Evolutionary conservation across 2,113 vertebrate species (phyloP), one percentile per base, ranked within the genome.

Genomic region (Vulpes lagopus): DNA sequence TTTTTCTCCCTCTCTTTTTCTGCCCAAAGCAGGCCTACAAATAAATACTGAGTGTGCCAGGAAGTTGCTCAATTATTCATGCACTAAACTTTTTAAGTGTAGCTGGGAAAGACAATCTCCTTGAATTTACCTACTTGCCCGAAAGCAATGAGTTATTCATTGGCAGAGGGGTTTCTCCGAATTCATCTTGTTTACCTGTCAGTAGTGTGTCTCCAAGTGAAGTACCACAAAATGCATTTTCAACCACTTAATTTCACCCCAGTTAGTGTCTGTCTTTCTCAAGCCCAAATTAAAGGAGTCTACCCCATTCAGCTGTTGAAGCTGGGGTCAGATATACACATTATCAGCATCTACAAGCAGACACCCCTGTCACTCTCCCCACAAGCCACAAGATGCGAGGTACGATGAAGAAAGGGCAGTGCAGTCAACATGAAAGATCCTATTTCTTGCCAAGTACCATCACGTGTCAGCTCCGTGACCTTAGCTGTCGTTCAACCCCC

Each of bases 31-130:
- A 93, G 82, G 78, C 96, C 97, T 97, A 97, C 94, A 98, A 97
- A 98, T 98, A 98, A 98, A 98, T 96, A 98, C 84, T 91, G 98
- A 98, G 96, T 88, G 71, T 94, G 96, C 94, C 96, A 97, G 97
- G 97, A 96, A 94, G 96, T 94, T 96, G 85, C 43, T 98, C 98
- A 98, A 98, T 98, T 98, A 98, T 98, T 98, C 98, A 98, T 98
- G 93, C 57, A 84, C 97, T 98, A 32, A 96, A 97, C 84, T 96
- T 95, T 95, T 53, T 94, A 98, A 98, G 95, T 80, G 5, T 96
- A 98, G 97, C 97, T 94, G 89, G 81, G 97, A 97, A 98, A 98
- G 95, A 97, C 95, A 97, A 95, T 96, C 97, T 97, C 96, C 97
- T 96, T 96, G 97, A 91, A 96, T 98, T 97, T 96, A 97, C 96